Percentiles rank a stretch among this genome's conserved stretches.
Evolutionary conservation across 2,797 vertebrate species (phyloP).

Genomic region (Cirrhinus mrigala): DNA sequence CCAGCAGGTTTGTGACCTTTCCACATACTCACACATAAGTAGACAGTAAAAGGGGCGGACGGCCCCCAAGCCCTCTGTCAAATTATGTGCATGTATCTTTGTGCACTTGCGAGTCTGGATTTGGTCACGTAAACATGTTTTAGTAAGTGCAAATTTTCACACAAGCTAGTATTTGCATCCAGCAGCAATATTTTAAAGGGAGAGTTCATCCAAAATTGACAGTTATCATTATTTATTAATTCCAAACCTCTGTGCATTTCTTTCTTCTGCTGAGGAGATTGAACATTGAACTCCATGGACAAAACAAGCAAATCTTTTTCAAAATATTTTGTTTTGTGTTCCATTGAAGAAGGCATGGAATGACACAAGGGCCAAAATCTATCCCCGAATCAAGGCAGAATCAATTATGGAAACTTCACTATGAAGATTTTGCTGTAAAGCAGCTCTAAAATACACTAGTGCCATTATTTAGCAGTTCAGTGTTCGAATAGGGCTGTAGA

Average conservation of each 20-base stretch:
- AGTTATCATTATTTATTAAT: background rate
- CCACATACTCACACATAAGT: conserved; percentile 52
- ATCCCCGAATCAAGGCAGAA: background rate
- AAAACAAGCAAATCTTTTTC: background rate
- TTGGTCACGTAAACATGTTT: conserved; percentile 36
- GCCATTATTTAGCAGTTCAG: background rate
- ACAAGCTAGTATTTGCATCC: background rate
- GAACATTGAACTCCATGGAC: background rate
- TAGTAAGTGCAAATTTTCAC: background rate
- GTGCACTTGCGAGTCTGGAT: conserved; percentile 21
- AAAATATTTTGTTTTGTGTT: background rate
- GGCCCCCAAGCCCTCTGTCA: conserved; percentile 31
- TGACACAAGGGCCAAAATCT: background rate
- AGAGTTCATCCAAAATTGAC: background rate
- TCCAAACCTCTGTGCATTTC: background rate
- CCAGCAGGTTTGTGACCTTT: conserved; percentile 57
- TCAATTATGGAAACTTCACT: background rate
- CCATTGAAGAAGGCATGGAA: background rate
- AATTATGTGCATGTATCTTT: conserved; percentile 32
- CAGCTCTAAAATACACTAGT: background rate
- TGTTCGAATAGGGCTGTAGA: background rate
- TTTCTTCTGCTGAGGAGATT: background rate
- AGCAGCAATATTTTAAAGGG: background rate
- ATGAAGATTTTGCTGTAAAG: background rate
- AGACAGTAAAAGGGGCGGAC: conserved; percentile 45